Evolutionary conservation across 2,797 vertebrate genomes (phyloP).

Genomic region (Takifugu ocellatus): DNA sequence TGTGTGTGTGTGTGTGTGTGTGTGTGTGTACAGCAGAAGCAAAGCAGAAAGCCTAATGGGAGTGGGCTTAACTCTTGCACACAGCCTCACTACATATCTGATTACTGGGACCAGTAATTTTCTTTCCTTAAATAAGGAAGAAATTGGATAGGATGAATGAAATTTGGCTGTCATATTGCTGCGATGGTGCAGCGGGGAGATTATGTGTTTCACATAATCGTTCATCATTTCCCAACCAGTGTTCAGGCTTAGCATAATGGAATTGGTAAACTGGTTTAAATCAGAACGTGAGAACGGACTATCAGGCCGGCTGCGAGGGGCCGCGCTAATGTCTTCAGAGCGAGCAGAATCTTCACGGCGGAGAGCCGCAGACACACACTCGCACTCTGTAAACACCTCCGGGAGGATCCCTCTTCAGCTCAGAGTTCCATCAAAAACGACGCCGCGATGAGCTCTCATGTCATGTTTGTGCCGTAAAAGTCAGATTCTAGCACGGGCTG

Average conservation of each 20-base stretch:
- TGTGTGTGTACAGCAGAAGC: conserved; percentile 63
- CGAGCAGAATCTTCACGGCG: conserved; percentile 65
- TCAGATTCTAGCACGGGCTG: no score
- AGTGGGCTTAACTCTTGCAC: conserved; percentile 82
- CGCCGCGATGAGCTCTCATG: neutral
- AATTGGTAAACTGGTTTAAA: conserved; percentile 86
- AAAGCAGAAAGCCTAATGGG: conserved; percentile 79
- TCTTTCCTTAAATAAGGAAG: conserved; percentile 83
- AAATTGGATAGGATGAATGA: conserved; percentile 85
- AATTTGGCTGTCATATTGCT: conserved; percentile 81
- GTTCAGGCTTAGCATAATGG: conserved; percentile 85
- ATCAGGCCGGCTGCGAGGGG: conserved; percentile 75
- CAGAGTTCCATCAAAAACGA: conserved; percentile 25
- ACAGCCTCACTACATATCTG: conserved; percentile 82
- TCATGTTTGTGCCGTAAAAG: no score
- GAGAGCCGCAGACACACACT: conserved; percentile 17
- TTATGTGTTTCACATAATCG: conserved; percentile 84
- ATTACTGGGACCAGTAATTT: conserved; percentile 83
- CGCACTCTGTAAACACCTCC: conserved; percentile 23
- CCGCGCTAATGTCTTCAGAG: conserved; percentile 73
- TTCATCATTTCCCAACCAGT: conserved; percentile 81
- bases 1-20: conserved; percentile 39
- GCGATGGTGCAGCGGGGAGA: conserved; percentile 77
- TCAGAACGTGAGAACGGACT: conserved; percentile 78
- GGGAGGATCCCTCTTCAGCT: conserved; percentile 32